phyloP scores from a whole-genome alignment of 2,888 invertebrate genomes.

The Dasypolia templi region DNA sequence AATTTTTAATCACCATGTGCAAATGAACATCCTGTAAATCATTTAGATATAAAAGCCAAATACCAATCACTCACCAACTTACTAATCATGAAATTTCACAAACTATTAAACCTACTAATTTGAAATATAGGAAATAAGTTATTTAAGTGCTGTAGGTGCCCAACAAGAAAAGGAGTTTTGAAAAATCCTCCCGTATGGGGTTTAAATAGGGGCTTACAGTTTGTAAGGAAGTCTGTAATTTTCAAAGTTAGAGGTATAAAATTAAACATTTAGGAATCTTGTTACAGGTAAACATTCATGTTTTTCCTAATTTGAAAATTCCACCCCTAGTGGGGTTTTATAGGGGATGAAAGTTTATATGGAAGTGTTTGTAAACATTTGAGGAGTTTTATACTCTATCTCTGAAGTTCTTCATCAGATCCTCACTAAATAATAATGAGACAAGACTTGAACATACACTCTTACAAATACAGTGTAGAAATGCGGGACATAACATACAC shows the following conservation, averaged over 20 bases:
- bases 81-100: not conserved
- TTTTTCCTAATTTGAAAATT: no score
- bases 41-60: not conserved
- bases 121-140: not conserved
- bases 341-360: not conserved
- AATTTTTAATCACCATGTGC: not conserved
- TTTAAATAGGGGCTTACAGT: no score
- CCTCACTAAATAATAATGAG: not conserved
- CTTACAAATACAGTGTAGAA: not conserved
- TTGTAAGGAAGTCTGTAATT: not conserved
- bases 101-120: no score
- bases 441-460: not conserved
- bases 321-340: not conserved
- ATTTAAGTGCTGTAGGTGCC: not conserved
- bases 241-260: no score
- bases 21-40: not conserved
- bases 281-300: no score
- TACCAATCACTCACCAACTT: not conserved
- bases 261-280: no score
- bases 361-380: constrained; percentile 15
- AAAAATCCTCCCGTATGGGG: not conserved
- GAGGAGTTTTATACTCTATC: not conserved
- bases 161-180: not conserved
- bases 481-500: not conserved
- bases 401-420: not conserved